phyloP scores from a whole-genome alignment of 2,888 invertebrate genomes.

The Leucoptera coffeella region DNA sequence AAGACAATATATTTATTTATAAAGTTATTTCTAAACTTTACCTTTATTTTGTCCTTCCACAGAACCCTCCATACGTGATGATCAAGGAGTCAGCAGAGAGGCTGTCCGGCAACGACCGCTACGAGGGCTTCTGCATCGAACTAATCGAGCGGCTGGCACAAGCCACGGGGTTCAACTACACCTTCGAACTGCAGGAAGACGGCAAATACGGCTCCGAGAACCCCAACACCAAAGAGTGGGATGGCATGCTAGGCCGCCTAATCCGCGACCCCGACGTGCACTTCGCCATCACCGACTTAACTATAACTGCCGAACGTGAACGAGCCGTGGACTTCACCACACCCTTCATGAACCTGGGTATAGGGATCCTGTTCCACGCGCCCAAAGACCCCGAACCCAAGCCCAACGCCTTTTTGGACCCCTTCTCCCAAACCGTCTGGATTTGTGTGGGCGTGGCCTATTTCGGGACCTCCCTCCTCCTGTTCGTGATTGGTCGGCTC shows the following conservation, averaged over 20 bases:
- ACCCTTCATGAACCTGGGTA: slow-evolving; percentile 93
- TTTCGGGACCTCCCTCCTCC: slow-evolving; percentile 68
- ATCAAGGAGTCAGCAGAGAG: slow-evolving; percentile 58
- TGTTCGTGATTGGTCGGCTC: slow-evolving; percentile 75
- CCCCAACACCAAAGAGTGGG: slow-evolving; percentile 55
- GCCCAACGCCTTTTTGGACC: slow-evolving; percentile 85
- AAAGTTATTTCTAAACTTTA: too few species aligned
- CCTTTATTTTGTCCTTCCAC: too few species aligned
- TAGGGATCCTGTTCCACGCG: slow-evolving; percentile 81
- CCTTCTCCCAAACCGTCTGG: slow-evolving; percentile 81
- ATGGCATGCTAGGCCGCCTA: slow-evolving; percentile 66
- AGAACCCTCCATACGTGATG: slow-evolving; percentile 73
- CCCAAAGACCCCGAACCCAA: slow-evolving; percentile 78
- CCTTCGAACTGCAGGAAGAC: slow-evolving; percentile 66
- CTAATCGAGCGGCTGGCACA: slow-evolving; percentile 70
- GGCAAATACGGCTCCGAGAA: slow-evolving; percentile 62
- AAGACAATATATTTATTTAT: too few species aligned
- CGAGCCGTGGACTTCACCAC: slow-evolving; percentile 89
- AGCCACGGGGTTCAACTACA: slow-evolving; percentile 74
- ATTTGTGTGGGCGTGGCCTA: slow-evolving; percentile 78
- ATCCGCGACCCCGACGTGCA: slow-evolving; percentile 69
- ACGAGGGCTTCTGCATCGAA: slow-evolving; percentile 86
- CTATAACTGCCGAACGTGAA: slow-evolving; percentile 84
- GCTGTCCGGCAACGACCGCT: slow-evolving; percentile 72
- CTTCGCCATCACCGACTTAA: slow-evolving; percentile 88